These are phyloP conservation scores for Rhagologus leucostigma DNA, from an alignment of 2,113 vertebrate genomes.

Conservation along the genomic window DNA sequence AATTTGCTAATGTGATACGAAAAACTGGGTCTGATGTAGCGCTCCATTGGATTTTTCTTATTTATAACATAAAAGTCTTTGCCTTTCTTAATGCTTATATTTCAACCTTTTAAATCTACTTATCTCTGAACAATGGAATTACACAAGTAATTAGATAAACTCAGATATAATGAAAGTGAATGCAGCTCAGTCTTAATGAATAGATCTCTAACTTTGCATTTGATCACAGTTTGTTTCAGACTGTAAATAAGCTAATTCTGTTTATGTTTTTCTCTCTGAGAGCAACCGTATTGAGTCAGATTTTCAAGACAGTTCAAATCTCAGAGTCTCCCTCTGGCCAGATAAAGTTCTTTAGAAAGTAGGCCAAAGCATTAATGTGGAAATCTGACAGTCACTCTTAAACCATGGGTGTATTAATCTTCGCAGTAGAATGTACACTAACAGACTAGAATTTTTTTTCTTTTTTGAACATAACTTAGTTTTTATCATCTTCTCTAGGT, in stretches of 20 bases:
- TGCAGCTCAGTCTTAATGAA: neutral
- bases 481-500: neutral
- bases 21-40: neutral
- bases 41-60: neutral
- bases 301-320: neutral
- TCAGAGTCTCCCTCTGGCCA: neutral
- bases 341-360: slow-evolving; percentile 21
- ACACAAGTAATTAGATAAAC: neutral
- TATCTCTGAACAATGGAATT: slow-evolving; percentile 13
- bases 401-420: neutral
- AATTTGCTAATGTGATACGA: neutral
- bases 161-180: slow-evolving; percentile 4
- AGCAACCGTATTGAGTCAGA: neutral
- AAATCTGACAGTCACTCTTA: neutral
- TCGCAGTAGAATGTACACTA: neutral
- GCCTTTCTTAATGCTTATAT: neutral
- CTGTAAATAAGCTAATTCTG: slow-evolving; percentile 5
- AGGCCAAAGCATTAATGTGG: slow-evolving; percentile 8
- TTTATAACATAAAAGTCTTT: neutral
- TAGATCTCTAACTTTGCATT: neutral
- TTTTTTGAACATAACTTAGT: neutral
- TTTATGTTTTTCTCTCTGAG: neutral
- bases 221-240: neutral
- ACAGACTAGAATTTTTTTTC: neutral
- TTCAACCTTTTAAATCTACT: neutral